Evolutionary conservation across 2,888 invertebrate genomes (phyloP), one percentile per base, ranked within the genome.

Genomic region (Rhamnusium bicolor): DNA sequence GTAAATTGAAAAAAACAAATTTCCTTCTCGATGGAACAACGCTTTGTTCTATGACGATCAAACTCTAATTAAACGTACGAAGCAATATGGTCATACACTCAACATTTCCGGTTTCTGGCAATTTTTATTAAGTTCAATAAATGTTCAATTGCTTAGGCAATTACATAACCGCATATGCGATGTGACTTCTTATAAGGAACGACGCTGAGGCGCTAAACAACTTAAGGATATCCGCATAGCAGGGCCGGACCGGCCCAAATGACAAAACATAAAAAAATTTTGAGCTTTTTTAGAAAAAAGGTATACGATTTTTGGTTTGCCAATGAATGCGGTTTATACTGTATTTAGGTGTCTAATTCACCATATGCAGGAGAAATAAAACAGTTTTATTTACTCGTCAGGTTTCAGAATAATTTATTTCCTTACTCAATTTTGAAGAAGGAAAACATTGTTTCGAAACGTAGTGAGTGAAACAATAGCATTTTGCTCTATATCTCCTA

Each of bases 61-160:
- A 47, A 56, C 29, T 51, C 12, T 14, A 53, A 46, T 51, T 24
- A 21, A 63, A 51, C 18, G n/a, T 14, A 21, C 27, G 21, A 8
- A 12, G 53, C 12, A 12, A 16, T 19, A 18, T 53, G 21, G 53
- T n/a, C 56, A 53, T 61, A 51, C 51, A 60, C 54, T 72, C 71
- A 49, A 68, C 67, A 72, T 76, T 82, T 83, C 82, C 83, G 79
- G 80, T 78, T 62, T 67, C 70, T 75, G 73, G 70, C 75, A 71
- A 69, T 77, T 79, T 81, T 79, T 76, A 81, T 82, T 81, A 79
- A 79, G 79, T 77, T 78, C 81, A 81, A 82, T 82, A 80, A 80
- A 79, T 73, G 72, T 71, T 80, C 79, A 82, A 82, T 81, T 83
- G 83, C 72, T 69, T 71, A 67, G 69, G 74, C 79, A 80, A 81